Evolutionary conservation across 2,888 invertebrate species (phyloP), one percentile per base, ranked within the genome.

Genomic region (Leptinotarsa peninsularis): DNA sequence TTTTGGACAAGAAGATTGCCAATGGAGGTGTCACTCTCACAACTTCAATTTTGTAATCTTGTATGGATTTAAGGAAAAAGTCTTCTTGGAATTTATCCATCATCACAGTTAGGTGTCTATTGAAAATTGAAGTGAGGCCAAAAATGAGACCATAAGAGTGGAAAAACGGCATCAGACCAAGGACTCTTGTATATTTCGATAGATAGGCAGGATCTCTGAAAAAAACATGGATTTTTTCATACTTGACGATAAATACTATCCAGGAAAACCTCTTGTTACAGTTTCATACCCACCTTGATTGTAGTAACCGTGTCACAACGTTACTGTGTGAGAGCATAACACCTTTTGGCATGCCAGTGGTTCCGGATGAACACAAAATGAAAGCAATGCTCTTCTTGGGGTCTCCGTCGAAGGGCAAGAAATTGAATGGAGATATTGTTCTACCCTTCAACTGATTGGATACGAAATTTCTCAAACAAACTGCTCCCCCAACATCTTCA

Each of bases 1-100:
- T 93, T 87, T 96, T 96, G 0, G 94, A 94, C 75, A 97, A 87
- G 85, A 96, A 95, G 43, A 96, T 92, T 85, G 95, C 91, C 56
- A 97, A 89, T 0, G 96, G 96, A 0, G 97, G 96, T 5, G 96
- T 96, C 78, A 95, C 87, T 17, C 92, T 91, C 2, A 93, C 89
- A 86, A 91, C 89, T 75, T 92, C 91, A 3, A 94, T 90, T 90
- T 91, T 92, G 83, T 93, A 91, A 76, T 92, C 91, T 83, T 95
- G 92, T 81, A 96, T 91, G 1, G 92, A 90, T 81, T 91, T 90
- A 56, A 96, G 89, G 85, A 94, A 96, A 17, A 90, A 86, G 76
- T 92, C 89, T 70, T 83, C 84, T 21, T 83, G 79, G 73, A 85
- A 86, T 66, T 77, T 81, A 18, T 80, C 80, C 71, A 86, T 73